Conservation (phyloP, 2,113 vertebrate genomes). For the Eublepharis macularius region DNA sequence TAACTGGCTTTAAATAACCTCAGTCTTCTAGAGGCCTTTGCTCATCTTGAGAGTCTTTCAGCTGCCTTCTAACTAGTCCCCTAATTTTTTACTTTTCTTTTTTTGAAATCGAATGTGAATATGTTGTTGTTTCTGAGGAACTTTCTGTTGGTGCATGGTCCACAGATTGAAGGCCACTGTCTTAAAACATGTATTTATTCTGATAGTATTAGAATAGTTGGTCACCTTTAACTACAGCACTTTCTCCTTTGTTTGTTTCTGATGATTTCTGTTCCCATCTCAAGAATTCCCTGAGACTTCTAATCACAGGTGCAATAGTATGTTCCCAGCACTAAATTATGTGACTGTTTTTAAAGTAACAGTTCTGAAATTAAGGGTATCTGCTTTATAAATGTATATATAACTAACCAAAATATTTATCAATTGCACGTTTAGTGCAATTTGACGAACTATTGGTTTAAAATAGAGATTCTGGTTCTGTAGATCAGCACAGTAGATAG, state of each 20-base stretch:
- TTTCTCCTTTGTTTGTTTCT: background rate
- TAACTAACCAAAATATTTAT: background rate
- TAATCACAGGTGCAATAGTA: background rate
- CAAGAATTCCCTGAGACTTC: background rate
- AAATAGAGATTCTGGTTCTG: background rate
- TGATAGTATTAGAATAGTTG: background rate
- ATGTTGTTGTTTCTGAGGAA: background rate
- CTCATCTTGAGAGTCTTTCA: background rate
- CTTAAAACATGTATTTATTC: background rate
- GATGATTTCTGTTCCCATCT: background rate
- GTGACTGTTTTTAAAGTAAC: background rate
- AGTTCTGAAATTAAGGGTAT: background rate
- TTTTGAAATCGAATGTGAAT: background rate
- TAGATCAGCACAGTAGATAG: background rate
- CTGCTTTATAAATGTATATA: background rate
- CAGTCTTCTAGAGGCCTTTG: background rate
- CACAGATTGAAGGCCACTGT: too few species aligned
- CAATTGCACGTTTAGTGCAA: background rate
- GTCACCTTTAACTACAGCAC: background rate
- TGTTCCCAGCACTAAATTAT: background rate
- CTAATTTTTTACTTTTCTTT: background rate
- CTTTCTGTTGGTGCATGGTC: background rate
- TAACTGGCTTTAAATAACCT: background rate
- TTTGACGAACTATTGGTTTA: background rate
- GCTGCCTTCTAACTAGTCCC: background rate